Evolutionary conservation across 1,140 invertebrate species (phyloP), one percentile per base, ranked within the genome.

Genomic region (Leptestheria dahalacensis): DNA sequence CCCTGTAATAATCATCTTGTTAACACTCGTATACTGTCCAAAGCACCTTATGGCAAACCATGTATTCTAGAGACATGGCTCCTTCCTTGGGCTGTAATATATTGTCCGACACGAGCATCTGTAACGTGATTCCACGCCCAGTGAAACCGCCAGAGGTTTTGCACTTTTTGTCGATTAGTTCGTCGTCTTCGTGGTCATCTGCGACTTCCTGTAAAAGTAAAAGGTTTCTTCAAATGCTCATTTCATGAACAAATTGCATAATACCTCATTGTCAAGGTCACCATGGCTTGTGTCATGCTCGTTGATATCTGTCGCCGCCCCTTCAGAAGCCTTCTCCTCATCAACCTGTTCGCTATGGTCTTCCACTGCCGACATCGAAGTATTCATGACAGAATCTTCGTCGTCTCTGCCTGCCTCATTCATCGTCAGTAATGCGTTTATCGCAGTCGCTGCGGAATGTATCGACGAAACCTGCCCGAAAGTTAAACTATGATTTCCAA

Each of bases 31-130:
- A n/a, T n/a, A 68, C 63, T 60, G 62, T 63, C 68, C 67, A 57
- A 64, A 41, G 47, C 12, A 62, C 49, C 54, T 15, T n/a, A n/a
- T n/a, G n/a, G 51, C 68, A 70, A 74, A 88, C 86, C 77, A 91
- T 75, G 75, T 91, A 92, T 71, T 91, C 88, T 64, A 92, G 86
- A 24, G 86, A 85, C 80, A 93, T 83, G 50, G 82, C 76, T 48
- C 83, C 84, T 68, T 81, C 79, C 10, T 88, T 88, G 33, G 88
- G 82, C 66, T 86, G 78, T 57, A 93, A 74, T 65, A 92, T 83
- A 68, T 84, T 83, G 62, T 88, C 87, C 61, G 81, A 77, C 66
- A 92, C 71, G 54, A 86, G 76, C 76, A 87, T 91, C 71, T 86
- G 84, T 48, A 92, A 70, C n/a, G 88, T 91, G 11, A 91, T 81